Evolutionary conservation across 2,797 vertebrate species (phyloP), one percentile per base, ranked within the genome.

Genomic region (Hybognathus amarus): DNA sequence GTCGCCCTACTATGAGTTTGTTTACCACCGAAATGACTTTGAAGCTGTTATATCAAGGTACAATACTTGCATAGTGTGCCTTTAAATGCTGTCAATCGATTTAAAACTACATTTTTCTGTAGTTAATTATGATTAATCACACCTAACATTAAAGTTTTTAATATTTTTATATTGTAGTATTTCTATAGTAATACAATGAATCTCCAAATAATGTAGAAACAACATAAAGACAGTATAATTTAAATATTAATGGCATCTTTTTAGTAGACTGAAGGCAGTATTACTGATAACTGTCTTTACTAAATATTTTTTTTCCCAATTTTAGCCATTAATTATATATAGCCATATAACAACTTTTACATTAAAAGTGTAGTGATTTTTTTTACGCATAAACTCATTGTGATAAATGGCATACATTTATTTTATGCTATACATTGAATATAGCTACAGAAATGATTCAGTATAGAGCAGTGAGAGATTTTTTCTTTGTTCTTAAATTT

Each of bases 311-410:
- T n/a, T n/a, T n/a, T n/a, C n/a, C n/a, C n/a, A n/a, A n/a, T n/a
- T n/a, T n/a, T n/a, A n/a, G n/a, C n/a, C n/a, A n/a, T n/a, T n/a
- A n/a, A n/a, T n/a, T 3, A 52, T 52, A 52, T 52, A 52, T 8
- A 52, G 18, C 50, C 42, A 45, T 45, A 45, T 13, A 12, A 45
- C 12, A 45, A 45, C 4, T 45, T 45, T 45, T 45, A 45, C 12
- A 4, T 4, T 1, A 45, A 12, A 45, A 45, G 3, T 13, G 12
- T 3, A 42, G 12, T 40, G 0, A 11, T 0, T 3, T 11, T 11
- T 42, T 42, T 10, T 9, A 2, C 40, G 42, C n/a, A 27, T 12
- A 59, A 59, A 24, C n/a, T 10, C 10, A 24, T n/a, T 1, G 50
- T 24, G 5, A 24, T 13, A 24, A 24, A 27, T 61, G 8, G 4